Base-by-base conservation (phyloP, 2,888 invertebrate species). In the Cheilosia impressa region DNA sequence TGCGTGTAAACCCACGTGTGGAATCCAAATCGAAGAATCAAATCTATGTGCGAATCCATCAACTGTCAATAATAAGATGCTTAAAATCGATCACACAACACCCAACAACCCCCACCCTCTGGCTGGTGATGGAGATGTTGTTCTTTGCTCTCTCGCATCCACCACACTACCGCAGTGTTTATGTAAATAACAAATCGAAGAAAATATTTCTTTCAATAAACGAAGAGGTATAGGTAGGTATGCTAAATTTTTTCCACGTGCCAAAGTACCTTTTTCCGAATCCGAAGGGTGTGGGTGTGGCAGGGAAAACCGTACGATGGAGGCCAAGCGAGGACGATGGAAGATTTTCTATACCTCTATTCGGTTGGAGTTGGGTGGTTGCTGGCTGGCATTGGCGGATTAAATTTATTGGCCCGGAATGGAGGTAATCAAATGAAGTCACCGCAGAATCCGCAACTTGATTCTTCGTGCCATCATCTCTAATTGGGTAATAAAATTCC, bases 401-500 rank as follows among this genome's bases (percentile, higher is more conserved):
- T 85, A 76, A 76, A 85, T 81, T 81, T 85, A 85, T 85, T 85
- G 76, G 85, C 62, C 66, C 68, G 81, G 81, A 81, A 85, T 85
- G 71, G 68, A 85, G 85, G 76, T 77, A 85, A 81, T 85, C 84
- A 81, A 85, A 85, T 85, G 81, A 81, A 85, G 85, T 81, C 85
- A 85, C 85, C 81, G 34, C 85, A 85, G 71, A 72, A 77, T 72
- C 81, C 85, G 76, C 76, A 85, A 81, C 85, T 85, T 85, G 85
- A 85, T 77, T 85, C 72, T 85, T 66, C 85, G 81, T 85, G 85
- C 85, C 85, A 81, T 85, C 81, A 77, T 76, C 66, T 76, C 81
- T 85, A 85, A 81, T 85, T 85, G 85, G 85, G 85, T 85, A 81
- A 81, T 85, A 85, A 81, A 85, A 85, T 81, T 76, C 81, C 76